Base-by-base conservation (phyloP, 2,113 vertebrate genomes). In the Paralichthys olivaceus region DNA sequence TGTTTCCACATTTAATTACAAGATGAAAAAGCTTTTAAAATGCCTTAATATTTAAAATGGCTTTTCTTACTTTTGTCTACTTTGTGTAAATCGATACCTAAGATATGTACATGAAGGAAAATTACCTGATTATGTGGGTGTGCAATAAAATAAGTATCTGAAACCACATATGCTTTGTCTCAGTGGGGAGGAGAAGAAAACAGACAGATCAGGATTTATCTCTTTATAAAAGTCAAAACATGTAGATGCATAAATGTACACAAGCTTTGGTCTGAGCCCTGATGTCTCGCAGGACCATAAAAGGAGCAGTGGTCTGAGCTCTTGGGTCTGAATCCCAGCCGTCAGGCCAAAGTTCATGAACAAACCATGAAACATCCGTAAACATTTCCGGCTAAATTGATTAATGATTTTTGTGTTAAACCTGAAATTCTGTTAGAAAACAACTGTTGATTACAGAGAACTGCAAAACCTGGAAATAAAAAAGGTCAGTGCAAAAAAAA, bases 111-210 rank as follows among this genome's bases (percentile, higher is more conserved):
- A 69, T 23, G 28, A 45, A 66, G 34, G 26, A 57, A 57, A 19
- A 62, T 13, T 5, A 71, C 7, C 79, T 12, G 7, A 40, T 40
- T 37, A 45, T 77, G 69, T 75, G 68, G 70, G 73, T 63, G 84
- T 85, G 84, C 72, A 91, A 89, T 90, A 91, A 49, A 91, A 89
- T 89, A 90, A 90, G 89, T 58, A 66, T 49, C 23, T 58, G 15
- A 79, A 65, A 79, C n/a, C 22, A 66, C 1, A 9, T 60, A 34
- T 63, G 43, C 1, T 29, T 51, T 1, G 34, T 79, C 20, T 84
- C n/a, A 64, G 6, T 59, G 25, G 40, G 15, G 34, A 76, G 72
- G 3, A 79, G 12, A 78, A 56, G 20, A 69, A 28, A 34, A 47
- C 17, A 34, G 51, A 64, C 53, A 61, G 32, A 34, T 43, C 0